A percentile compares a stretch with the other conserved stretches of the same genome.
These are phyloP conservation scores for Tretioscincus oriximinensis DNA, from an alignment of 2,113 vertebrate species.

Conservation along the genomic window DNA sequence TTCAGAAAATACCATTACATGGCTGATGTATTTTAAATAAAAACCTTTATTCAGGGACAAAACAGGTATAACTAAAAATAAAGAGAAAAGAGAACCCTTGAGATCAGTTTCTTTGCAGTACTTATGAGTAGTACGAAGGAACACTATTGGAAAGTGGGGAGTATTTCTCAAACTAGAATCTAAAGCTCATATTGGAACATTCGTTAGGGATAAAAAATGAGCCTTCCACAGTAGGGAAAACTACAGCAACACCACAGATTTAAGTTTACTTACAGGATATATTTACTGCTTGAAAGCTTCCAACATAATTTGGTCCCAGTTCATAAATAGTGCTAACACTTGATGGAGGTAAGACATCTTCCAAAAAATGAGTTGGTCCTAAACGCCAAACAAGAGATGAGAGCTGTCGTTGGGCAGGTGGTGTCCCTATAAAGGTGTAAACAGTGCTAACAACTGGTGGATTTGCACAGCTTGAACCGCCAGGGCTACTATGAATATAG, in stretches of 20 bases:
- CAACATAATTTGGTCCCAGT: conserved; percentile 90
- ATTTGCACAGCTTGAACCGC: conserved; percentile 90
- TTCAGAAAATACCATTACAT: not conserved
- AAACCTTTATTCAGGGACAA: not conserved
- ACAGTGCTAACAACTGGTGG: conserved; percentile 94
- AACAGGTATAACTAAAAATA: no score
- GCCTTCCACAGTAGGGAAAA: not conserved
- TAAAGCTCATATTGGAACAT: not conserved
- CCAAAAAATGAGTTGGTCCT: conserved; percentile 93
- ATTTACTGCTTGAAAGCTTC: conserved; percentile 94
- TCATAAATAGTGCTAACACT: conserved; percentile 88
- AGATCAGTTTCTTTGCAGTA: not conserved
- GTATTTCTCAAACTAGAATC: not conserved
- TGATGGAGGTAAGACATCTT: conserved; percentile 89
- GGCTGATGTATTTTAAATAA: not conserved
- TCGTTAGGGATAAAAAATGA: fast-evolving
- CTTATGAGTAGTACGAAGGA: not conserved
- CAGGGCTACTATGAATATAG: conserved; percentile 91
- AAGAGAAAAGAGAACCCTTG: not conserved
- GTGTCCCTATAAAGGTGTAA: conserved; percentile 89
- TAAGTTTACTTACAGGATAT: conserved; percentile 84
- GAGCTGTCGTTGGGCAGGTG: conserved; percentile 90
- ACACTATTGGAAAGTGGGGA: not conserved
- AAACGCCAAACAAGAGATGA: conserved; percentile 92
- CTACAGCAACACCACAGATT: not conserved